Base-by-base conservation (phyloP, 2,113 vertebrate species). In the Marcusenius ussheri region DNA sequence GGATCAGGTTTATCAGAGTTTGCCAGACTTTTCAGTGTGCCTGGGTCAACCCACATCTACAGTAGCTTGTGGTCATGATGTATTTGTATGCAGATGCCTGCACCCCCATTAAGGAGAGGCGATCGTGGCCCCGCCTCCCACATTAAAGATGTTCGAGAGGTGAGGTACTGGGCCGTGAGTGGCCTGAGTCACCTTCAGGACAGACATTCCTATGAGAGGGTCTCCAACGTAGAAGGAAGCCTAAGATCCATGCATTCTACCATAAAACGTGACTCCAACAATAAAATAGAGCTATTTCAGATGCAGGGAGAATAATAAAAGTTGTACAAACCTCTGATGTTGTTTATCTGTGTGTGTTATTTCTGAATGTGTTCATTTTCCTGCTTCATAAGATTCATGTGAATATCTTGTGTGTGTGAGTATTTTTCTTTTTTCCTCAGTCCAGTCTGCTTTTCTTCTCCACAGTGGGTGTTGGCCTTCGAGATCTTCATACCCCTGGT, bases 401-500 rank as follows among this genome's bases (percentile, higher is more conserved):
- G 31, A 35, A 39, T 24, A 2, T 66, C n/a, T 66, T n/a, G 39
- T 88, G 31, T 90, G 56, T 51, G 46, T 80, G 45, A 80, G 2
- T 74, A 27, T 50, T 45, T 42, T 4, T 83, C 39, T 49, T n/a
- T 85, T 27, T 46, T 24, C 89, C 70, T 62, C 50, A 74, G 47
- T 50, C 47, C 8, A 42, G 49, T 83, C 45, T 89, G 90, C 5
- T 89, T 91, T 27, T 93, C 49, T 66, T 89, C 47, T 27, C 15
- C 91, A 0, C 93, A 99, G 98, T 98, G 98, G 98, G 98, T 99
- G 91, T 93, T 99, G 94, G 96, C 98, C 15, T 99, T 99, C 3
- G 98, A 99, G 95, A 97, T 99, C 94, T 99, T 99, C 94, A 99
- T 99, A 92, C 98, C 98, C 0, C 92, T 99, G 46, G 98, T 98